Evolutionary conservation across 2,113 vertebrate species (phyloP).

Genomic region (Bubo bubo): DNA sequence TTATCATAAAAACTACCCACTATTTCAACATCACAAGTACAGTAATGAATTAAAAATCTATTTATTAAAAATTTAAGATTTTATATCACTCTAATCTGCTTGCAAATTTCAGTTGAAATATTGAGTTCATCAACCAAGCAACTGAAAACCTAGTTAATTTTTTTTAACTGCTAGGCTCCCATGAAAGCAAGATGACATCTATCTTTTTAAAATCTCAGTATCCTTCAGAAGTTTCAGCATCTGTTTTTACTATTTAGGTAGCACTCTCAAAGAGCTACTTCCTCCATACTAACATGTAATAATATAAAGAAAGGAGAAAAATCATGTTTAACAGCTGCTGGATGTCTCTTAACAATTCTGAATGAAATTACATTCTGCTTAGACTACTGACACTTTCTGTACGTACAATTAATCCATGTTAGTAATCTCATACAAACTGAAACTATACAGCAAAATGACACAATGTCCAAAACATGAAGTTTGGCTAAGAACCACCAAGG

Average conservation of each 20-base stretch:
- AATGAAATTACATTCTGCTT: not conserved
- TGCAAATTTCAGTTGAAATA: not conserved
- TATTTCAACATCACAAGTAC: not conserved
- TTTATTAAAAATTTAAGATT: not conserved
- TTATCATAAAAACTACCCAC: fast-evolving
- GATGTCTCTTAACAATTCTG: not conserved
- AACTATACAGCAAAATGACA: not conserved
- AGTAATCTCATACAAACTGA: not conserved
- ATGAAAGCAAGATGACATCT: not conserved
- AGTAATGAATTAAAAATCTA: not conserved
- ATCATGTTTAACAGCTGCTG: not conserved
- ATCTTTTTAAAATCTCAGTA: not conserved
- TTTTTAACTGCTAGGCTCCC: not conserved
- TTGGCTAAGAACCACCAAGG: not conserved
- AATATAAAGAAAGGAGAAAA: not conserved
- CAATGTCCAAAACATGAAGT: not conserved
- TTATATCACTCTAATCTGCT: not conserved
- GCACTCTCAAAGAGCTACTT: not conserved
- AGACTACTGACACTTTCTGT: not conserved
- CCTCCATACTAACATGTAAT: not conserved
- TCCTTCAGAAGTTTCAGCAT: not conserved
- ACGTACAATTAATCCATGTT: not conserved
- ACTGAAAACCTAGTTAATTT: not conserved
- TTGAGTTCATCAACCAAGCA: not conserved
- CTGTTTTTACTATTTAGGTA: not conserved